Percentiles rank a stretch among this genome's conserved stretches.
Evolutionary conservation across 1,140 invertebrate species (phyloP).

Genomic region (Metaphire vulgaris): DNA sequence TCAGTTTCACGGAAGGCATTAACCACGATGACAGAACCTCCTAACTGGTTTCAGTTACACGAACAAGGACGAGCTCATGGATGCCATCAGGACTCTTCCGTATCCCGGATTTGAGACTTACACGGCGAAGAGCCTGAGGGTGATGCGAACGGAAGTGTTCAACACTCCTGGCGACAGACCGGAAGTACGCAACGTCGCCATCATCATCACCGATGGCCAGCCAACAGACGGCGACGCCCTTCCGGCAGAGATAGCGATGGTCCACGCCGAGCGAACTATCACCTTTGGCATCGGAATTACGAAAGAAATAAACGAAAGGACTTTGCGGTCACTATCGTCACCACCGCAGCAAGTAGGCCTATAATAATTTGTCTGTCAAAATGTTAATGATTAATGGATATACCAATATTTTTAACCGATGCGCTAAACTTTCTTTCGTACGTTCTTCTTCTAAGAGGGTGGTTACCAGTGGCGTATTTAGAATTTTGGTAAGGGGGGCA

Average conservation of each 20-base stretch:
- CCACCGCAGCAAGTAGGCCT: neutral
- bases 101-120: slow-evolving; percentile 19
- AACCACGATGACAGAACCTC: no score
- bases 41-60: slow-evolving; percentile 19
- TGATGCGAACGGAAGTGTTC: slow-evolving; percentile 20
- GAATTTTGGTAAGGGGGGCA: no score
- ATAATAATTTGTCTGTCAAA: no score
- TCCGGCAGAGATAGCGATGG: neutral
- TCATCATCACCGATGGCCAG: slow-evolving; percentile 22
- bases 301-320: slow-evolving; percentile 5
- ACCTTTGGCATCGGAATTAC: slow-evolving; percentile 18
- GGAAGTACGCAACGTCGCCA: slow-evolving; percentile 20
- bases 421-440: no score
- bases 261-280: neutral
- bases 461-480: no score
- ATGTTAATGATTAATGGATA: no score
- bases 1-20: no score
- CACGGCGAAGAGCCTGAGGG: slow-evolving; percentile 17
- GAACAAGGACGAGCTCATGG: slow-evolving; percentile 2
- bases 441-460: no score
- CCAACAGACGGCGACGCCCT: neutral
- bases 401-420: no score
- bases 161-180: slow-evolving; percentile 16
- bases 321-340: slow-evolving; percentile 10
- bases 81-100: neutral